phyloP scores from a whole-genome alignment of 2,888 invertebrate genomes.

The Caenorhabditis sp. region DNA sequence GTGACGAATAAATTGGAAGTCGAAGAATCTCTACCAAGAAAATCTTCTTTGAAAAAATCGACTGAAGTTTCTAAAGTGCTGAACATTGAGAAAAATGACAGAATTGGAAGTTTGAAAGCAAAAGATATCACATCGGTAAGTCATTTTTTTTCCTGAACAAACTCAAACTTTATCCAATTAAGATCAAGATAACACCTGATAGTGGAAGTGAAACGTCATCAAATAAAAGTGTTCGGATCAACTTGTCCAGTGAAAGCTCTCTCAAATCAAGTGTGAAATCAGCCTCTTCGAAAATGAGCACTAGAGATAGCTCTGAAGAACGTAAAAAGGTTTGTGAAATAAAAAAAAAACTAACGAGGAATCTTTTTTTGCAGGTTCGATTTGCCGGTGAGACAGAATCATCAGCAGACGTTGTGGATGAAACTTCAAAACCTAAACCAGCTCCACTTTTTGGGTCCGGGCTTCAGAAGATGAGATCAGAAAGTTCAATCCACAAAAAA shows the following conservation, averaged over 20 bases:
- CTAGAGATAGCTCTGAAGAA: constrained; percentile 48
- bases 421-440: constrained; percentile 5
- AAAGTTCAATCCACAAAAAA: constrained; percentile 44
- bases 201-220: constrained; percentile 35
- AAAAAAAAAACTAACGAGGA: no score
- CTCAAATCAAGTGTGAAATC: constrained; percentile 34
- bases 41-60: constrained; percentile 33
- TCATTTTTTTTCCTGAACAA: no score
- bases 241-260: constrained; percentile 26
- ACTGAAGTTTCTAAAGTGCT: constrained; percentile 26
- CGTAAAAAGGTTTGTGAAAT: constrained; percentile 38
- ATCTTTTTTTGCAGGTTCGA: constrained; percentile 38
- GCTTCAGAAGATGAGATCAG: constrained; percentile 48
- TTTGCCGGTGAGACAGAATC: constrained; percentile 34
- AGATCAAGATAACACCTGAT: constrained; percentile 31
- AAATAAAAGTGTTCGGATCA: constrained; percentile 30
- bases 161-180: constrained; percentile 1
- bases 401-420: neutral
- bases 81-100: constrained; percentile 29
- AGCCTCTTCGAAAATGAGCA: constrained; percentile 27
- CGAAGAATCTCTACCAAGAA: constrained; percentile 28
- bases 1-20: constrained; percentile 32
- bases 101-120: constrained; percentile 23
- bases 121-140: constrained; percentile 27
- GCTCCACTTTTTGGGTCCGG: constrained; percentile 28